These are phyloP conservation scores for Arenicola marina DNA, from an alignment of 2,888 invertebrate species.

Conservation along the genomic window DNA sequence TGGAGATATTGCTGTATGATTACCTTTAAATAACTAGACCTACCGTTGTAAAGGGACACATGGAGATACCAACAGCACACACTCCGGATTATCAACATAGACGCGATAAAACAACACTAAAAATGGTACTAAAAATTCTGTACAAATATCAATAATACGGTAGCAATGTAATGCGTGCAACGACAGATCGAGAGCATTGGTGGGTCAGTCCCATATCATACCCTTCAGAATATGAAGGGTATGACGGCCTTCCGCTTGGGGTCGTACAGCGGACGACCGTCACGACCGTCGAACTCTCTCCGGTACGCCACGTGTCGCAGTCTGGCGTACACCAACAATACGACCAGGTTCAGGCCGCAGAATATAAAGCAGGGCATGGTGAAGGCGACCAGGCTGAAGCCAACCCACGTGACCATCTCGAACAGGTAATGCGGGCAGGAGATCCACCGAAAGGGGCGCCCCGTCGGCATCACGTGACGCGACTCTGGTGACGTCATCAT, in stretches of 20 bases:
- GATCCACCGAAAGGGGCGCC: conserved; percentile 9
- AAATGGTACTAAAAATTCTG: too few species aligned
- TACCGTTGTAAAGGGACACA: too few species aligned
- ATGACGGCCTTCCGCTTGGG: conserved; percentile 16
- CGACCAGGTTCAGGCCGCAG: conserved; percentile 1
- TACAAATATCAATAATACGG: too few species aligned
- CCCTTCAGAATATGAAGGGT: too few species aligned
- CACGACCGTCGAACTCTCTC: conserved; percentile 10
- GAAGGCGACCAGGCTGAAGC: conserved; percentile 14
- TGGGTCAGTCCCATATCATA: too few species aligned
- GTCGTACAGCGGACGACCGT: conserved; percentile 11
- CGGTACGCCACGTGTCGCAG: conserved; percentile 12
- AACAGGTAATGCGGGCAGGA: conserved; percentile 26
- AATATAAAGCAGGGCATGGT: conserved; percentile 19
- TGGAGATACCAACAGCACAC: too few species aligned
- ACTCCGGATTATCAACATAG: too few species aligned
- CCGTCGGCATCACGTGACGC: conserved; percentile 10
- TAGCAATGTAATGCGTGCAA: too few species aligned
- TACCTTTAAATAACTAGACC: too few species aligned
- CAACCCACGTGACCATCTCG: conserved; percentile 26
- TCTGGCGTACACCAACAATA: conserved; percentile 10
- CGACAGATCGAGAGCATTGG: too few species aligned
- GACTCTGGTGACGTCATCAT: not conserved
- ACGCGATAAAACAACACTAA: too few species aligned
- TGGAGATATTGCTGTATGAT: too few species aligned